A percentile compares a stretch with the other conserved stretches of the same genome.
phyloP scores from a whole-genome alignment of 92 coral and sea anemone species.

The Plumapathes pennacea region DNA sequence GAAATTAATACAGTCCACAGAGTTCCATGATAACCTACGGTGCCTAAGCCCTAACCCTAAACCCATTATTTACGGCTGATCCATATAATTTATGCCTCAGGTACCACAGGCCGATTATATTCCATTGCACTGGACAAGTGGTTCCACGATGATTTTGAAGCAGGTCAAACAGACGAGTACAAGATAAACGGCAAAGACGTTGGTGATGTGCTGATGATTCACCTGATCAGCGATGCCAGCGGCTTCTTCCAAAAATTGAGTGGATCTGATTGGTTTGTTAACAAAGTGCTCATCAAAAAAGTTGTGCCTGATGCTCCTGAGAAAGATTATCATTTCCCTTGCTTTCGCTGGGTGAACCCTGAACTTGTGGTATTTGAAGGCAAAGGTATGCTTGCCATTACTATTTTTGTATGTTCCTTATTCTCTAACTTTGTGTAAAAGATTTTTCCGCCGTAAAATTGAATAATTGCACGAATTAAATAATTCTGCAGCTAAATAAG shows the following conservation, averaged over 20 bases:
- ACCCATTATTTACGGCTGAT: no score
- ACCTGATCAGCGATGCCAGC: conserved; percentile 33
- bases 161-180: conserved; percentile 70
- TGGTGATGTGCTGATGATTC: conserved; percentile 54
- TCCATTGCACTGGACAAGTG: conserved; percentile 51
- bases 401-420: no score
- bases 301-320: conserved; percentile 8
- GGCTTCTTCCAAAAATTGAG: not conserved
- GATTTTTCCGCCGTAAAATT: no score
- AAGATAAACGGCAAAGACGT: conserved; percentile 52
- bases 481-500: no score
- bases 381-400: conserved; percentile 49
- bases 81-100: no score
- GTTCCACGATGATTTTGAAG: conserved; percentile 76
- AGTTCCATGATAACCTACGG: no score
- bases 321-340: conserved; percentile 49
- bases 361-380: conserved; percentile 33
- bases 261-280: conserved; percentile 65
- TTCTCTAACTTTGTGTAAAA: no score
- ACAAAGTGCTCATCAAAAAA: conserved; percentile 36
- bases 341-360: conserved; percentile 65
- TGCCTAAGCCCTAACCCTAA: no score
- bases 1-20: no score
- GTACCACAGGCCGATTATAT: conserved; percentile 62
- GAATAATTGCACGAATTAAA: no score